These are phyloP conservation scores for Triops cancriformis DNA, from an alignment of 1,140 invertebrate species.

Conservation along the genomic window DNA sequence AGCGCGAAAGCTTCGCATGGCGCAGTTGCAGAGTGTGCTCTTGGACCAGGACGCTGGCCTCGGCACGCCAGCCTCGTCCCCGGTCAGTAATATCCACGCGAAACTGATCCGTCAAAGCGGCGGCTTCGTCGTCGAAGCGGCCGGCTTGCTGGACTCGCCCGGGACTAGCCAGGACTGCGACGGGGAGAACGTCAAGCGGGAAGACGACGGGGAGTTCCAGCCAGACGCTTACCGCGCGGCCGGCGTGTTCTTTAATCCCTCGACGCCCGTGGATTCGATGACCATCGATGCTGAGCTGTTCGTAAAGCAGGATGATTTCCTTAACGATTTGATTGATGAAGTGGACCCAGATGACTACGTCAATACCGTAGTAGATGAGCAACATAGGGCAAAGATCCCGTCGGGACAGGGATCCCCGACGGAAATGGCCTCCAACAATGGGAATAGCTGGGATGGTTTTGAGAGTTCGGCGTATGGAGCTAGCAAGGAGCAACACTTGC, in stretches of 20 bases:
- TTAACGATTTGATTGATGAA: not conserved
- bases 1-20: not conserved
- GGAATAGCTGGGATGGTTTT: not conserved
- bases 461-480: not conserved
- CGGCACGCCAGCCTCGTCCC: not conserved
- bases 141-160: not conserved
- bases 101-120: not conserved
- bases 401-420: not conserved
- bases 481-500: not conserved
- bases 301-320: not conserved
- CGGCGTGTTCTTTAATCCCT: not conserved
- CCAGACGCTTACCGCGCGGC: not conserved
- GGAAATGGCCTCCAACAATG: not conserved
- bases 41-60: not conserved
- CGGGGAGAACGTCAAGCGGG: not conserved
- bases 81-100: not conserved
- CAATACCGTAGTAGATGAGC: not conserved
- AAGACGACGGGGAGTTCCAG: not conserved
- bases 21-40: not conserved
- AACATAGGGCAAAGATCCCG: not conserved
- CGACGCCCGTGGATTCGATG: not conserved
- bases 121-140: not conserved
- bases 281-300: not conserved
- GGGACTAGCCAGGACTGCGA: not conserved
- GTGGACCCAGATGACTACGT: slow-evolving; percentile 2